phyloP scores from a whole-genome alignment of 1,140 invertebrate genomes.

The Eubasilissa regina region DNA sequence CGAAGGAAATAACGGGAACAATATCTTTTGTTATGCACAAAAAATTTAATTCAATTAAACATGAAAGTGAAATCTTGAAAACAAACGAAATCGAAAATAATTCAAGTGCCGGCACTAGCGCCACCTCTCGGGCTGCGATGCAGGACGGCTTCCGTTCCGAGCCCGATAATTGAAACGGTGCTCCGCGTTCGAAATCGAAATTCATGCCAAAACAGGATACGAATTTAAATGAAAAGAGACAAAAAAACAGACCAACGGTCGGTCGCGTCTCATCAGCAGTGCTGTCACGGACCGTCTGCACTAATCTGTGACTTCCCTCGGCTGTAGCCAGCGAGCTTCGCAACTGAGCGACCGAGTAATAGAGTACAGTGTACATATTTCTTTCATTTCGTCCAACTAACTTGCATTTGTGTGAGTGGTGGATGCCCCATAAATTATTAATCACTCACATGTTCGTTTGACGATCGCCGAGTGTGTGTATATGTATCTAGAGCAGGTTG shows the following conservation, averaged over 20 bases:
- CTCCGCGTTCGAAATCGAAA: conserved; percentile 30
- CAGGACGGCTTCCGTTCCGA: conserved; percentile 6
- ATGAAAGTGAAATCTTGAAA: background rate
- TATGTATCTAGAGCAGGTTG: too few species aligned
- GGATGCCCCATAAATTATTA: too few species aligned
- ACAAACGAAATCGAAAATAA: conserved; percentile 13
- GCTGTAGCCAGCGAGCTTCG: too few species aligned
- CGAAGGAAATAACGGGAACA: too few species aligned
- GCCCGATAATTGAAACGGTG: conserved; percentile 18
- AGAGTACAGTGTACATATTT: too few species aligned
- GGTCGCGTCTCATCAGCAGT: conserved; percentile 7
- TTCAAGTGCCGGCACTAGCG: conserved; percentile 7
- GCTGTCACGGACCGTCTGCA: conserved; percentile 21
- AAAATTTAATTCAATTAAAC: too few species aligned
- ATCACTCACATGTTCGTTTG: too few species aligned
- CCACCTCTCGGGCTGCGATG: background rate
- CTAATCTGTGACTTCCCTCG: conserved; percentile 22
- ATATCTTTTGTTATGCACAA: too few species aligned
- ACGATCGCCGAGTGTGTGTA: too few species aligned
- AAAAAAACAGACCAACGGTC: background rate
- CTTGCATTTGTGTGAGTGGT: too few species aligned
- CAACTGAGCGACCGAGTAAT: too few species aligned
- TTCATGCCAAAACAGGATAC: background rate
- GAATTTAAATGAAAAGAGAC: background rate
- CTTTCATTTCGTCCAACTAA: too few species aligned